Base-by-base conservation (phyloP, 1,140 invertebrate genomes). In the Heliconius hewitsoni region DNA sequence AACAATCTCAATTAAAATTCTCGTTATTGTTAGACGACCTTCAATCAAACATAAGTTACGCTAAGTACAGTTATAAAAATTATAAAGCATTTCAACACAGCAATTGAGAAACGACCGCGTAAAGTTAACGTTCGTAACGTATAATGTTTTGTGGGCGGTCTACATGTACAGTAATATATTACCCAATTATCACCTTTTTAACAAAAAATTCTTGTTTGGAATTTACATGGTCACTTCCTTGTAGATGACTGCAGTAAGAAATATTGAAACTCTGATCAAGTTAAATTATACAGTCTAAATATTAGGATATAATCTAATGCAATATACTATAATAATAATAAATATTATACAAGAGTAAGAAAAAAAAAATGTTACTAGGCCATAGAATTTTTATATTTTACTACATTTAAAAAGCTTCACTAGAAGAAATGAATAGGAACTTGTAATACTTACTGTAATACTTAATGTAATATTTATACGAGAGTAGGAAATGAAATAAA, bases 141-240 rank as follows among this genome's bases (percentile, higher is more conserved):
- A 46, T 66, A 78, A 66, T 46, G 42, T 16, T 66, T 13, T 23
- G 50, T 13, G 39, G 50, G 77, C 50, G 70, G 55, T 72, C 34
- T 50, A 39, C 23, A 37, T 60, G 34, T 46, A 46, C 42, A 0
- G 1, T 78, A 73, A 46, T 73, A 39, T 77, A 39, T 74, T 78
- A 60, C 52, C 66, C 72, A 78, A 78, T 78, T 78, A 78, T 73
- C 77, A 78, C 77, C 77, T 78, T 66, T 78, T 76, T 76, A 76
- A 75, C 60, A 16, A 30, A 66, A 23, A 66, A 16, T 1, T 13
- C 60, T 66, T 30, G 27, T 23, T 66, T 27, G 27, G 23, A 27
- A 66, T 66, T 66, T 66, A 66, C 60, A 66, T 30, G 27, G 11
- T 30, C 11, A 30, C 23, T 66, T 66, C 60, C 23, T 66, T 66